phyloP scores from a whole-genome alignment of 2,888 invertebrate genomes.

The Dasysyrphus tricinctus region DNA sequence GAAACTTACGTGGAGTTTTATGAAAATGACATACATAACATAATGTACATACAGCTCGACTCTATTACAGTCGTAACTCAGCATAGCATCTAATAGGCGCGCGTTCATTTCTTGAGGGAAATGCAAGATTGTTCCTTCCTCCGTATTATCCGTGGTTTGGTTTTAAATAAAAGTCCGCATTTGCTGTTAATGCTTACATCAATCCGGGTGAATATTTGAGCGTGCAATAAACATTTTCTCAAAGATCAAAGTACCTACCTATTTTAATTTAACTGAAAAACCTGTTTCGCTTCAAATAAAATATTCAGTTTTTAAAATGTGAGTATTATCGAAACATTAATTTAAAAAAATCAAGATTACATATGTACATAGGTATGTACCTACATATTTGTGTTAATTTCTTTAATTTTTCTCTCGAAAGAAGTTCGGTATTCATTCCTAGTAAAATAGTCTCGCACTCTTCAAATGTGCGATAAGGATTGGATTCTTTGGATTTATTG shows the following conservation, averaged over 20 bases:
- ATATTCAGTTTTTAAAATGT: slow-evolving; percentile 47
- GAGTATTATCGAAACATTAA: background rate
- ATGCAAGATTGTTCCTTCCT: slow-evolving; percentile 49
- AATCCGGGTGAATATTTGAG: slow-evolving; percentile 44
- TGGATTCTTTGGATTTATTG: slow-evolving; percentile 14
- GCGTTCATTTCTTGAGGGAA: slow-evolving; percentile 64
- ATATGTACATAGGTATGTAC: too few species aligned
- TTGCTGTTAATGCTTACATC: slow-evolving; percentile 13
- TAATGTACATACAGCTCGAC: background rate
- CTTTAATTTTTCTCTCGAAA: slow-evolving; percentile 7
- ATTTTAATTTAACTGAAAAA: slow-evolving; percentile 30
- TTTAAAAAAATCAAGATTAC: slow-evolving; percentile 23
- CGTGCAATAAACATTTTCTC: slow-evolving; percentile 11
- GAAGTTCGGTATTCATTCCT: slow-evolving; percentile 3
- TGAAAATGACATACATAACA: slow-evolving; percentile 51
- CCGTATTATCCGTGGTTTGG: slow-evolving; percentile 1
- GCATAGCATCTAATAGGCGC: slow-evolving; percentile 69
- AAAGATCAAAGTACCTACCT: slow-evolving; percentile 4
- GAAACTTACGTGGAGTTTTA: slow-evolving; percentile 65
- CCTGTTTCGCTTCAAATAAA: slow-evolving; percentile 52
- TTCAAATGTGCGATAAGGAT: slow-evolving; percentile 42
- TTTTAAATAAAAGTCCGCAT: slow-evolving; percentile 50
- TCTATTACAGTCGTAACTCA: slow-evolving; percentile 22
- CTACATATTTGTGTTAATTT: background rate
- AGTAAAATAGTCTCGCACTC: background rate